A percentile compares a stretch with the other conserved stretches of the same genome.
Conservation (phyloP, 2,113 vertebrate genomes). For the Microcebus lehilahytsara region DNA sequence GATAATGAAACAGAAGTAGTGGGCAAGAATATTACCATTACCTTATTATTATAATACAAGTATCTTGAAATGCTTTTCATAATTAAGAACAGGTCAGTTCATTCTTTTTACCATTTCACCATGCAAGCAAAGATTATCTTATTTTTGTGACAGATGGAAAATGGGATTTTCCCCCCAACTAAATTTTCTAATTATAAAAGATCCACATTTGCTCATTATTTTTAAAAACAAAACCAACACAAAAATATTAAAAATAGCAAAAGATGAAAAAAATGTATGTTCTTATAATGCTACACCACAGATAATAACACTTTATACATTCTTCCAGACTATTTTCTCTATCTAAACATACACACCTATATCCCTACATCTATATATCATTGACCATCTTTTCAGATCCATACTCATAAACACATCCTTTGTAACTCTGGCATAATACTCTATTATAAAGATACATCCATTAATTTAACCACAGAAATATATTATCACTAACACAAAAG, state of each 20-base stretch:
- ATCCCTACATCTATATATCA: background rate
- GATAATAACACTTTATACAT: background rate
- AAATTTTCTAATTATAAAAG: constrained; percentile 29
- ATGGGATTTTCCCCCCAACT: background rate
- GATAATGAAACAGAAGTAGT: background rate
- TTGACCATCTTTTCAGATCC: background rate
- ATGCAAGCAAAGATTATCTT: constrained; percentile 24
- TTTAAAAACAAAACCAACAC: background rate
- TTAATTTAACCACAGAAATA: background rate
- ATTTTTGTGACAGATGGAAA: background rate
- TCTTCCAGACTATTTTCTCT: background rate
- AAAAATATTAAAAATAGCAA: background rate
- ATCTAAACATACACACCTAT: background rate
- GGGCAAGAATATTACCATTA: background rate
- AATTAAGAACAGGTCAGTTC: background rate
- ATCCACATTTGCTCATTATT: background rate
- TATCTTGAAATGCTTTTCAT: background rate
- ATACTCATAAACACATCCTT: background rate
- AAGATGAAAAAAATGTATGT: background rate
- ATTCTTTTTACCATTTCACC: background rate
- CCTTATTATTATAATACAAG: background rate
- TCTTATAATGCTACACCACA: background rate
- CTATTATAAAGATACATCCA: background rate
- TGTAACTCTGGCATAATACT: background rate
- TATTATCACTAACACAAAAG: background rate